Conservation (phyloP, 2,888 invertebrate species). For the Alcis repandata region DNA sequence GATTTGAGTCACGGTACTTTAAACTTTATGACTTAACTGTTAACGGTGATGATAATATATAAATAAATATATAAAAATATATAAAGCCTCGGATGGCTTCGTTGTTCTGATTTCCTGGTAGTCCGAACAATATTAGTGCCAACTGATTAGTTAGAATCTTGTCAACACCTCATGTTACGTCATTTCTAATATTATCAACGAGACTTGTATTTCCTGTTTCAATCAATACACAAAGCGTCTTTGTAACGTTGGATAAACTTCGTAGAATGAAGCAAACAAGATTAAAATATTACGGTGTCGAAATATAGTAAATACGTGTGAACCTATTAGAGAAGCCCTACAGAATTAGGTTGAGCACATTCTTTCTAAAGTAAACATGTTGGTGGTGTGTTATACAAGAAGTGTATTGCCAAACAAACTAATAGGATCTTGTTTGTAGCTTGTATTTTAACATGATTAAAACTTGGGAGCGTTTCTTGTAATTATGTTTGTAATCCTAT, state of each 20-base stretch:
- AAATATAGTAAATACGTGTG: conserved; percentile 12
- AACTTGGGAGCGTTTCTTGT: background rate
- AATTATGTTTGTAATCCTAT: conserved; percentile 5
- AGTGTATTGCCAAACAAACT: conserved; percentile 28
- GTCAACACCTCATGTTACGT: background rate
- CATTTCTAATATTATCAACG: conserved; percentile 14
- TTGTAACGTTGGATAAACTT: background rate
- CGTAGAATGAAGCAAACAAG: conserved; percentile 14
- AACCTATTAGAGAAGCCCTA: conserved; percentile 25
- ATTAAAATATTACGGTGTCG: conserved; percentile 14
- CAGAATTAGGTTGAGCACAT: conserved; percentile 25
- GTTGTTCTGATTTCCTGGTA: conserved; percentile 18
- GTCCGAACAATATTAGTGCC: background rate
- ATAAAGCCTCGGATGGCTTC: conserved; percentile 1
- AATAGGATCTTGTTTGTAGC: conserved; percentile 33
- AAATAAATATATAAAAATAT: too few species aligned
- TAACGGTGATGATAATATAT: too few species aligned
- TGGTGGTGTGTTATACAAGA: conserved; percentile 12
- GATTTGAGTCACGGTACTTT: conserved; percentile 21
- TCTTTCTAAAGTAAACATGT: conserved; percentile 18
- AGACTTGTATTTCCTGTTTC: conserved; percentile 20
- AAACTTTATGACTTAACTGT: conserved; percentile 16
- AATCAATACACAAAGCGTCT: background rate
- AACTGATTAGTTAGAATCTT: conserved; percentile 7
- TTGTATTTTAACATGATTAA: conserved; percentile 40